These are phyloP conservation scores for Calameuta pallipes DNA, from an alignment of 2,888 invertebrate genomes.

Conservation along the genomic window DNA sequence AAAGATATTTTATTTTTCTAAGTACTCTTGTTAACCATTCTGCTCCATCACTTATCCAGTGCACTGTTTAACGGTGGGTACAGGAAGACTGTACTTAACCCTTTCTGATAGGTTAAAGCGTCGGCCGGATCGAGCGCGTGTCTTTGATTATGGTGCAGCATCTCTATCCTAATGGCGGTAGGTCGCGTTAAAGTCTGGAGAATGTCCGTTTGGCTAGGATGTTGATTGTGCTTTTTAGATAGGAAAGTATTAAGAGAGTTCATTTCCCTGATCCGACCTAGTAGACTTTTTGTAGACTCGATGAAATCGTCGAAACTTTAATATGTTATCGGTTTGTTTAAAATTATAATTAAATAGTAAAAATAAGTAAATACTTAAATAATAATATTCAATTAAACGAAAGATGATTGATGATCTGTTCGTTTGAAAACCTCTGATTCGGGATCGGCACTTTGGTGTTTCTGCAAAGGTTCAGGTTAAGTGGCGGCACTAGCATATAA, in stretches of 20 bases:
- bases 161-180: slow-evolving; percentile 21
- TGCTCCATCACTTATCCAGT: neutral
- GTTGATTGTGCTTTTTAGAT: slow-evolving; percentile 34
- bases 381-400: neutral
- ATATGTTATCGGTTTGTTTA: too few species aligned
- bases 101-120: slow-evolving; percentile 40
- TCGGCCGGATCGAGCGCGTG: slow-evolving; percentile 44
- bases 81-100: slow-evolving; percentile 48
- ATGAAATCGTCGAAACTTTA: too few species aligned
- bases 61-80: slow-evolving; percentile 14
- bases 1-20: neutral
- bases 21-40: neutral
- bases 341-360: too few species aligned
- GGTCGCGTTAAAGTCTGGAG: slow-evolving; percentile 25
- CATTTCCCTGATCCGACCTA: neutral
- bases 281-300: too few species aligned
- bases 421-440: neutral
- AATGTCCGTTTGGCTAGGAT: slow-evolving; percentile 31
- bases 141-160: slow-evolving; percentile 52
- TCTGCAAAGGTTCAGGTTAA: slow-evolving; percentile 31
- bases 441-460: neutral
- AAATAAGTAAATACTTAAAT: too few species aligned
- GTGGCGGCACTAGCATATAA: slow-evolving; percentile 56
- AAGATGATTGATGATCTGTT: neutral
- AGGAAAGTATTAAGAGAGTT: slow-evolving; percentile 23